Base-by-base conservation (phyloP, 2,888 invertebrate genomes). In the Conistra vaccinii region DNA sequence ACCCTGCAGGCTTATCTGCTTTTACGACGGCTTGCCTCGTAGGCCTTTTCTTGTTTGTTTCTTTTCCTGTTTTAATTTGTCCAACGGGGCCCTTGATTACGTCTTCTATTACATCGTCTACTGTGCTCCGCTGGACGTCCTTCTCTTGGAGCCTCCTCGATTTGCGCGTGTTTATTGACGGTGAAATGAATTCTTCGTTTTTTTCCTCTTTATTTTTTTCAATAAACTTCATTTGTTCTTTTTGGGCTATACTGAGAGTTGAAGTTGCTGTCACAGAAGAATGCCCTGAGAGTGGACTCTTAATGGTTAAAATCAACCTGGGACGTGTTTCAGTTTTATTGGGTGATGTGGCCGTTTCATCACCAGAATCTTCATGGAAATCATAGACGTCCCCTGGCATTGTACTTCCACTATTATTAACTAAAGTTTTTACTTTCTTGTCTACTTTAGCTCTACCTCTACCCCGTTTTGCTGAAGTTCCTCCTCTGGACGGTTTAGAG, bases 101-200 rank as follows among this genome's bases (percentile, higher is more conserved):
- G 90, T 99, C 99, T 86, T 99, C 99, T 83, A 99, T 99, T 23
- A 98, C 97, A 88, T 98, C 99, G 91, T 99, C 99, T 17, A 98
- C 97, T 1, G 98, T 98, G 79, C 97, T 98, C 77, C 98, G 97
- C 83, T 97, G 97, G 67, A 97, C 97, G 89, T 98, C 98, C 90
- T 98, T 97, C 90, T 98, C 98, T 89, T 98, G 98, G 71, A 98
- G 94, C 79, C 98, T 97, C 75, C 98, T 97, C 0, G 98, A 98
- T 92, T 98, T 98, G 69, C 98, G 96, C 0, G 98, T 98, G 83
- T 98, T 98, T 3, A 95, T 91, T 9, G 97, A 97, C 0, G 97
- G 97, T 1, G 97, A 97, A 26, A 97, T 94, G 80, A 97, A 97
- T 85, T 97, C 97, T 87, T 97, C 97, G 75, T 93, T 90, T 86